These are phyloP conservation scores for Caloenas nicobarica DNA, from an alignment of 2,113 vertebrate species.

Conservation along the genomic window DNA sequence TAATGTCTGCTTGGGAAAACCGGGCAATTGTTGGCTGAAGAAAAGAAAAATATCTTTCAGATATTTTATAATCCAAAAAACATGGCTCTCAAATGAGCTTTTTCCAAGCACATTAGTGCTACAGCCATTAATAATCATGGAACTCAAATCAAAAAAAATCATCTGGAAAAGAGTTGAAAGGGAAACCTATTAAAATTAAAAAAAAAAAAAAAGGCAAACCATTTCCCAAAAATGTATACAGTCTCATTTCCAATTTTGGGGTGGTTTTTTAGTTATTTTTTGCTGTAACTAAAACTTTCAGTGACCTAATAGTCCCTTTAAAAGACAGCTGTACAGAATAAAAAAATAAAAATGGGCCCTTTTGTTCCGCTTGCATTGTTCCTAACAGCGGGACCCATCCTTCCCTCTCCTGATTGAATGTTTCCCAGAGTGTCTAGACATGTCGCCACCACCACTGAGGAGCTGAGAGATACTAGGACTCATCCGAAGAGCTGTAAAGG, in stretches of 20 bases:
- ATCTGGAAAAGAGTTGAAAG: constrained; percentile 57
- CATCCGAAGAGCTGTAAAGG: neutral
- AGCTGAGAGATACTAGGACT: neutral
- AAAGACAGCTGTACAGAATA: constrained; percentile 55
- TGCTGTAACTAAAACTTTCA: constrained; percentile 21
- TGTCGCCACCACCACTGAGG: neutral
- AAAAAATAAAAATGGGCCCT: neutral
- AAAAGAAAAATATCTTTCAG: constrained; percentile 33
- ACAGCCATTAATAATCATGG: constrained; percentile 37
- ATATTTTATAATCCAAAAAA: constrained; percentile 53
- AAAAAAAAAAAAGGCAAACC: neutral
- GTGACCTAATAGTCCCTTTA: constrained; percentile 47
- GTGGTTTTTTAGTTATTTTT: constrained; percentile 19
- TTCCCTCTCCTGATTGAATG: constrained; percentile 32
- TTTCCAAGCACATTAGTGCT: constrained; percentile 29
- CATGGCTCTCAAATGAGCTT: constrained; percentile 3
- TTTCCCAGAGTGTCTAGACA: constrained; percentile 61
- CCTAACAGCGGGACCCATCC: constrained; percentile 39
- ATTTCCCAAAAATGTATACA: constrained; percentile 49
- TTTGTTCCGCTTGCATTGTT: constrained; percentile 55
- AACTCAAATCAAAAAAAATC: neutral
- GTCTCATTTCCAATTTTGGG: constrained; percentile 15
- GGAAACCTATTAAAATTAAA: constrained; percentile 36
- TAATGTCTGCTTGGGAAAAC: neutral
- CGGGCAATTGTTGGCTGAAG: neutral